Evolutionary conservation across 2,113 vertebrate species (phyloP).

Genomic region (Dinomys branickii): DNA sequence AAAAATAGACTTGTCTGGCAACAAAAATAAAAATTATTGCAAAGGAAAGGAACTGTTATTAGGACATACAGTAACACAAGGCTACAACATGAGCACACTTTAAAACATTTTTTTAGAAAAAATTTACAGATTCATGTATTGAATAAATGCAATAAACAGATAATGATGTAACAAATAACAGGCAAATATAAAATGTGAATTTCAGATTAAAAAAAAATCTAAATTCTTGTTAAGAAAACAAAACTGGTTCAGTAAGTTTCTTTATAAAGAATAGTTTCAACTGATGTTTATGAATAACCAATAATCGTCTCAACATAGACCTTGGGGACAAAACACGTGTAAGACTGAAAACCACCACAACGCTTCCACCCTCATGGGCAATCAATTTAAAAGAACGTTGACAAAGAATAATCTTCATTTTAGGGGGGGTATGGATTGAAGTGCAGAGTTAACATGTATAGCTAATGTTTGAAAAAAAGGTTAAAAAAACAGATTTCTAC

Average conservation of each 20-base stretch:
- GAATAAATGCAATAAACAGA: too few species aligned
- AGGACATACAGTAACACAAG: slow-evolving; percentile 14
- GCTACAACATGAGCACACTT: slow-evolving; percentile 39
- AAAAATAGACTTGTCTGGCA: slow-evolving; percentile 65
- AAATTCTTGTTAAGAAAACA: too few species aligned
- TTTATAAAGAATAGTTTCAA: slow-evolving; percentile 54
- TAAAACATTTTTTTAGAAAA: too few species aligned
- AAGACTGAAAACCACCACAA: slow-evolving; percentile 47
- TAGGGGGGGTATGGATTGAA: slow-evolving; percentile 51
- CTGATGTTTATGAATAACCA: slow-evolving; percentile 24
- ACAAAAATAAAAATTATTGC: slow-evolving; percentile 71
- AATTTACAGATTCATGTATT: too few species aligned
- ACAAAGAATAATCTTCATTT: slow-evolving; percentile 64
- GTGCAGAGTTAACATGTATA: slow-evolving; percentile 55
- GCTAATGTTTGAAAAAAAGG: slow-evolving; percentile 60
- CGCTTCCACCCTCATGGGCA: slow-evolving; percentile 42
- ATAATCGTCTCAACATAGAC: slow-evolving; percentile 56
- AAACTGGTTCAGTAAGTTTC: neutral
- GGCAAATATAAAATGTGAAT: too few species aligned
- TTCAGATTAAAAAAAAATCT: too few species aligned
- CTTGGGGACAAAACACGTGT: slow-evolving; percentile 24
- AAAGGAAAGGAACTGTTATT: slow-evolving; percentile 62
- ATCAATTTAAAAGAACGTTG: slow-evolving; percentile 51
- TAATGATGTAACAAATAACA: too few species aligned
- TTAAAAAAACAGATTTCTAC: slow-evolving; percentile 49